Evolutionary conservation across 2,888 invertebrate genomes (phyloP).

Genomic region (Polyploca ridens): DNA sequence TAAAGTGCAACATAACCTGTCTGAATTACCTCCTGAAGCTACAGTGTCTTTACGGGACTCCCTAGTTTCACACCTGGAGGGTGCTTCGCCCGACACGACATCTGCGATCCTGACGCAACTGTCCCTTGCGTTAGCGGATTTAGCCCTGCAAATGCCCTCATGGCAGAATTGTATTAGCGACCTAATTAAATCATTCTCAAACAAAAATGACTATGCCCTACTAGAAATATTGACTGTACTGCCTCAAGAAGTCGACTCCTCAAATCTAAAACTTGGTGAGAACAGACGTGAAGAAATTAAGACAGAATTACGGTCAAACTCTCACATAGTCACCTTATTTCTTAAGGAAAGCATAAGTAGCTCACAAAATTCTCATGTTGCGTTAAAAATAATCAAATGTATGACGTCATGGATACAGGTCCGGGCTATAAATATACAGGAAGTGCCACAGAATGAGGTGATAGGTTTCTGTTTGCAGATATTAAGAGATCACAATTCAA

Average conservation of each 20-base stretch:
- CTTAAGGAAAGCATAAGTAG: conserved; percentile 90
- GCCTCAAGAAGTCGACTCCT: conserved; percentile 97
- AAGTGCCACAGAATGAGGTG: conserved; percentile 89
- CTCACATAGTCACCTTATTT: conserved; percentile 91
- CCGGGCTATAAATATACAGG: conserved; percentile 90
- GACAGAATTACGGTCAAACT: conserved; percentile 90
- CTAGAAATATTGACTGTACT: conserved; percentile 96
- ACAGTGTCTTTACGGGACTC: conserved; percentile 95
- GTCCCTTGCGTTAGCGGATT: conserved; percentile 96
- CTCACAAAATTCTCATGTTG: conserved; percentile 87
- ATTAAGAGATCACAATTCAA: conserved; percentile 85
- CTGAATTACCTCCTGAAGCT: conserved; percentile 94
- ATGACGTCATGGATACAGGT: conserved; percentile 96
- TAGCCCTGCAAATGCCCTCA: conserved; percentile 95
- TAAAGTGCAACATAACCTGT: conserved; percentile 96
- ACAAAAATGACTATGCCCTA: conserved; percentile 90
- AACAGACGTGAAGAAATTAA: conserved; percentile 95
- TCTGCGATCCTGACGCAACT: conserved; percentile 95
- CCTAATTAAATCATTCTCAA: conserved; percentile 90
- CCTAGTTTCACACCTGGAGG: conserved; percentile 93
- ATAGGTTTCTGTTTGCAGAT: conserved; percentile 90
- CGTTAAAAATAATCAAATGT: conserved; percentile 91
- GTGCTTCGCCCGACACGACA: conserved; percentile 91
- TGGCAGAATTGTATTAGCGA: conserved; percentile 96
- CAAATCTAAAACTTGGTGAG: conserved; percentile 92